Conservation (phyloP, 2,113 vertebrate genomes). For the Dermatemys mawii region DNA sequence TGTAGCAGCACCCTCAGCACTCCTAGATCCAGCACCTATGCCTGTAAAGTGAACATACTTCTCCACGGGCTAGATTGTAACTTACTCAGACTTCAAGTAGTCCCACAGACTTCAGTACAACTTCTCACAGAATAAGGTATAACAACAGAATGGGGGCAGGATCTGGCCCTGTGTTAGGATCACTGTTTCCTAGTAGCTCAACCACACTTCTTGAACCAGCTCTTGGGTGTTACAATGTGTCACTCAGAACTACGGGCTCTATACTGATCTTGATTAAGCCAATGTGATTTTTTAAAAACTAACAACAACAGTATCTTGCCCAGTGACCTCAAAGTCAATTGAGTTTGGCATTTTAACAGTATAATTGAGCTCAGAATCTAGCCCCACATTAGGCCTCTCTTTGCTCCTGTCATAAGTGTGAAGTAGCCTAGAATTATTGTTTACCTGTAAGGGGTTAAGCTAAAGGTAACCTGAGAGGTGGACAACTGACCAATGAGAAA, state of each 20-base stretch:
- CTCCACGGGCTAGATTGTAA: neutral
- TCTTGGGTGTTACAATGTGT: neutral
- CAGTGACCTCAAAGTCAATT: constrained; percentile 20
- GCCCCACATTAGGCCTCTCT: neutral
- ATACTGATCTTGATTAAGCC: neutral
- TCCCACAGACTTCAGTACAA: neutral
- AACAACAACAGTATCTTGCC: neutral
- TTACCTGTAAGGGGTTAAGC: too few species aligned
- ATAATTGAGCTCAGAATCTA: constrained; percentile 15
- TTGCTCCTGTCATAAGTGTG: too few species aligned
- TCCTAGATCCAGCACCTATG: too few species aligned
- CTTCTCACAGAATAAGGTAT: neutral
- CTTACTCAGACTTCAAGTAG: neutral
- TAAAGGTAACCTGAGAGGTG: too few species aligned
- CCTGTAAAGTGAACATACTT: neutral
- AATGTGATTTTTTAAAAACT: neutral
- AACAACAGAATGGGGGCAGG: neutral
- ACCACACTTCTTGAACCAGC: neutral
- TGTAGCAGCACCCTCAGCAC: too few species aligned
- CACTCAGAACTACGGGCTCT: neutral
- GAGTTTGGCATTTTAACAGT: neutral
- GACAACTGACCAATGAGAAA: too few species aligned
- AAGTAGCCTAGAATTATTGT: too few species aligned
- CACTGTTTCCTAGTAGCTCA: neutral
- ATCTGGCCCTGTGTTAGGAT: neutral